Base-by-base conservation (phyloP, 2,113 vertebrate species). In the Sander lucioperca region DNA sequence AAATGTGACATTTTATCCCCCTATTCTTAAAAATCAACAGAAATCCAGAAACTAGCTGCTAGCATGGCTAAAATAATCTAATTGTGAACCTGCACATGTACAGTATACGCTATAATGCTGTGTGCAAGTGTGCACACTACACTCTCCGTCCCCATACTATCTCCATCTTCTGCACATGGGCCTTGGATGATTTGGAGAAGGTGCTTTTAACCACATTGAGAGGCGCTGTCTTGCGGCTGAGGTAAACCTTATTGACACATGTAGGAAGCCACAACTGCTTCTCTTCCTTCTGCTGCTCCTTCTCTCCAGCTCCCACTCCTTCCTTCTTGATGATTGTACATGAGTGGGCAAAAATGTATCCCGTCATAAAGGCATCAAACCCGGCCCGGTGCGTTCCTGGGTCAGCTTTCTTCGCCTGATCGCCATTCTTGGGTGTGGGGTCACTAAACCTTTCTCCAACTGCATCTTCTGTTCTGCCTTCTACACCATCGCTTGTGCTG, bases 311-410 rank as follows among this genome's bases (percentile, higher is more conserved):
- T 43, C 16, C 57, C 1, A 3, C 82, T 1, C 25, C 68, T 3
- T 90, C 91, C 4, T 85, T 90, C 61, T 88, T 92, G 62, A 93
- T 91, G 23, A 95, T 74, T 63, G 95, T 79, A 79, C 91, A 93
- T 0, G 97, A 94, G 0, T 96, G 96, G 73, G 96, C 97, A 88
- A 99, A 98, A 87, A 99, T 95, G 16, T 96, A 99, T 18, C 96
- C 98, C 0, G 98, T 99, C 98, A 99, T 99, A 87, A 99, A 99
- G 0, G 98, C 98, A 6, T 99, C 98, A 5, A 99, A 99, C 9
- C 98, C 98, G 1, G 98, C 98, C 33, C 98, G 90, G 87, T 99
- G 98, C 0, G 96, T 92, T 45, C 97, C 96, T 2, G 90, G 6
- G 7, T 96, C 95, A 0, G 18, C 75, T 72, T 89, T 93, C 76